These are phyloP conservation scores for Coregonus suidteri DNA, from an alignment of 2,797 vertebrate genomes.

Conservation along the genomic window DNA sequence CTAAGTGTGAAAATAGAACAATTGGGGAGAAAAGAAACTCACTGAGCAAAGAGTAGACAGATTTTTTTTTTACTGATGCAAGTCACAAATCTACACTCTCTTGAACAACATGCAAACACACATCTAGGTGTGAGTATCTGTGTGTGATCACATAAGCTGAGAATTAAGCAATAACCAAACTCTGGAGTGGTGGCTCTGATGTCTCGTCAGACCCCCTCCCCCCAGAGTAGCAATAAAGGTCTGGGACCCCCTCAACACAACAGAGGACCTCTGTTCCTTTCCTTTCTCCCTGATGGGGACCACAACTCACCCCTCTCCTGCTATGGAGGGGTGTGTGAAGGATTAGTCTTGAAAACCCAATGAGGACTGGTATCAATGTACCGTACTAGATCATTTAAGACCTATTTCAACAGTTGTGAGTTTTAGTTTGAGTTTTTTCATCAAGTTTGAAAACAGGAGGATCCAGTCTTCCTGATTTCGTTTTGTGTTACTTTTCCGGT, in stretches of 20 bases:
- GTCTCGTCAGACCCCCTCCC: constrained; percentile 25
- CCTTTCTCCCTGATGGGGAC: constrained; percentile 38
- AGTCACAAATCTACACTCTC: constrained; percentile 31
- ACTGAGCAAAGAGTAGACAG: background rate
- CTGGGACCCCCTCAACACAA: constrained; percentile 16
- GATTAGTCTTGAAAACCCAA: constrained; percentile 52
- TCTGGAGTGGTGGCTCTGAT: constrained; percentile 52
- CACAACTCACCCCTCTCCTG: background rate
- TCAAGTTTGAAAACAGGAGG: constrained; percentile 38
- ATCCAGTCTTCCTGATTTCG: constrained; percentile 25
- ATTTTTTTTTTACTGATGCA: background rate
- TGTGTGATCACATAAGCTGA: constrained; percentile 66
- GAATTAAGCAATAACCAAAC: constrained; percentile 80
- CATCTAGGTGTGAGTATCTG: constrained; percentile 15
- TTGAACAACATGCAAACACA: constrained; percentile 33
- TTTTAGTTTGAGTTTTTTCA: constrained; percentile 1
- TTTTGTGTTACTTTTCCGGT: constrained; percentile 37
- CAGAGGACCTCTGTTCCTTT: constrained; percentile 17
- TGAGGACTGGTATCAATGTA: constrained; percentile 41
- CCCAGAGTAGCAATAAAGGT: constrained; percentile 76
- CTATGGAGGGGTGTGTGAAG: constrained; percentile 2
- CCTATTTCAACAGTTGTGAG: constrained; percentile 21
- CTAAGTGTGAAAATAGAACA: background rate
- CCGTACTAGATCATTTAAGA: constrained; percentile 30
- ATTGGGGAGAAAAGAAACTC: background rate